Conservation (phyloP, 2,113 vertebrate species). For the Promerops cafer region DNA sequence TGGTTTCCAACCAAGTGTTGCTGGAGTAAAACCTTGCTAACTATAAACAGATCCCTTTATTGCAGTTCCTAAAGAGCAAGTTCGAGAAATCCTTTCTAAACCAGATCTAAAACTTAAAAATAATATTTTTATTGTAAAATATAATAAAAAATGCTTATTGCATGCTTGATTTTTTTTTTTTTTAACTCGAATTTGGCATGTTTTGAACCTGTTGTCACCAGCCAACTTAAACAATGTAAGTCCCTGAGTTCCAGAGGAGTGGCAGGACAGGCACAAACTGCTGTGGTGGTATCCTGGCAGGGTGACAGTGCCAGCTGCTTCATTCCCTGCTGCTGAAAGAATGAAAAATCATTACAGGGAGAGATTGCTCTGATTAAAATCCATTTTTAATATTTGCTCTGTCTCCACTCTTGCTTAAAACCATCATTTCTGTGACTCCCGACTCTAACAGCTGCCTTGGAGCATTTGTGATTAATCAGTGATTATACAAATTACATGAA, state of each 20-base stretch:
- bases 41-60: background rate
- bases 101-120: background rate
- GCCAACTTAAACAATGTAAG: background rate
- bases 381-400: background rate
- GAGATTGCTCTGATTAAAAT: background rate
- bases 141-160: background rate
- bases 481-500: background rate
- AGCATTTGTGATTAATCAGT: background rate
- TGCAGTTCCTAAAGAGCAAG: background rate
- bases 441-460: background rate
- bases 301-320: background rate
- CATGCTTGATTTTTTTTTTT: background rate
- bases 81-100: background rate
- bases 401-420: background rate
- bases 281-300: background rate
- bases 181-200: background rate
- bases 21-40: background rate
- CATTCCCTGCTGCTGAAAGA: background rate
- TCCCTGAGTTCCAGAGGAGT: background rate
- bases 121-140: background rate
- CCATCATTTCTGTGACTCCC: background rate
- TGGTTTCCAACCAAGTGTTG: background rate
- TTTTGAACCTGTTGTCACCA: background rate
- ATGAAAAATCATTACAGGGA: background rate
- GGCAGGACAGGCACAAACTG: background rate